Percentiles rank a stretch among this genome's conserved stretches.
Conservation (phyloP, 2,113 vertebrate species). For the Ellobius talpinus region DNA sequence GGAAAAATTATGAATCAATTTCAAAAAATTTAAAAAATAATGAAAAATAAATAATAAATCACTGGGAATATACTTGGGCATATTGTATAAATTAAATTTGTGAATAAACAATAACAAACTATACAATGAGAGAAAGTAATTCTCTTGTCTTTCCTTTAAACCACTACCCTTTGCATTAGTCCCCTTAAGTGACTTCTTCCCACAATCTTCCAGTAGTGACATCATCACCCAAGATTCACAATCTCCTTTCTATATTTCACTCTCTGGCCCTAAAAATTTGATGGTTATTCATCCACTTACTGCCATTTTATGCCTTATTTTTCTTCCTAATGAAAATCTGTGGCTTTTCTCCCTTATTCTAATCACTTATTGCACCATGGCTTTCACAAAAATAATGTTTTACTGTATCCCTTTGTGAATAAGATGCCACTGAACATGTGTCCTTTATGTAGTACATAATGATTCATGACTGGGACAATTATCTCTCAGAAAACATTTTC, state of each 20-base stretch:
- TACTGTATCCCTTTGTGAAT: not conserved
- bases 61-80: not conserved
- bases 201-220: not conserved
- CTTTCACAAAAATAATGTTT: not conserved
- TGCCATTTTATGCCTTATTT: not conserved
- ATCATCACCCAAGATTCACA: not conserved
- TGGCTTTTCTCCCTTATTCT: not conserved
- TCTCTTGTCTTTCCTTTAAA: slow-evolving; percentile 7
- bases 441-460: not conserved
- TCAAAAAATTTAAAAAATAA: not conserved
- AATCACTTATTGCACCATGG: not conserved
- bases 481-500: not conserved
- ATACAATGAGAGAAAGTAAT: not conserved
- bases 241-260: not conserved
- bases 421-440: not conserved
- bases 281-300: not conserved
- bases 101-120: not conserved
- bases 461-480: not conserved
- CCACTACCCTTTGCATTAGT: not conserved
- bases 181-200: not conserved
- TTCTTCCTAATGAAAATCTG: not conserved
- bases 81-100: not conserved
- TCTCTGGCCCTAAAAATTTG: not conserved
- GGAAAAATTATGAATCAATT: too few species aligned
- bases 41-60: not conserved